A percentile compares a stretch with the other conserved stretches of the same genome.
Evolutionary conservation across 2,797 vertebrate genomes (phyloP).

Genomic region (Sorex maritimensis): DNA sequence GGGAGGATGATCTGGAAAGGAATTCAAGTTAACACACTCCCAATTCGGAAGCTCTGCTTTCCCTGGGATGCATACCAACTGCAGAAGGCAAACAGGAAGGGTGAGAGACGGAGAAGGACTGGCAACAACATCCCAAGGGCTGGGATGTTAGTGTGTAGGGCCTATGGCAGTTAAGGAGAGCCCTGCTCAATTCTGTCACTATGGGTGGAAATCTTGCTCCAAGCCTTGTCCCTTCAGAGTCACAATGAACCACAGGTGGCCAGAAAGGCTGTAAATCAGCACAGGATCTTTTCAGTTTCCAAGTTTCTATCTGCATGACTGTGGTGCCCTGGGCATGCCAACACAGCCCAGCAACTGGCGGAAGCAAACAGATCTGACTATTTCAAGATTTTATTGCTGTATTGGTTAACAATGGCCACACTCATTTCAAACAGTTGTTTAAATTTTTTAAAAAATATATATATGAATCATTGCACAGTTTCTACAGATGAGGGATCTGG

Average conservation of each 20-base stretch:
- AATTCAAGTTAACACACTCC: not conserved
- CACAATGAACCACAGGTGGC: not conserved
- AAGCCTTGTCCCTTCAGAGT: not conserved
- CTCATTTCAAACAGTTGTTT: conserved; percentile 16
- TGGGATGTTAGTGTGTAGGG: too few relatives aligned
- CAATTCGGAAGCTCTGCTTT: not conserved
- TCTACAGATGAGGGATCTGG: not conserved
- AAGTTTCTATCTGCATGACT: not conserved
- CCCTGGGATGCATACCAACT: not conserved
- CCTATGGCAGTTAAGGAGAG: too few relatives aligned
- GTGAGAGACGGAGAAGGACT: not conserved
- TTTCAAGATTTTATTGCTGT: conserved; percentile 25
- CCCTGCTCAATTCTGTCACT: not conserved
- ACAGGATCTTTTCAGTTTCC: not conserved
- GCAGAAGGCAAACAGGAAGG: not conserved
- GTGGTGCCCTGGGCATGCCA: not conserved
- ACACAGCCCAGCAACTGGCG: not conserved
- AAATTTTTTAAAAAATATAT: not conserved
- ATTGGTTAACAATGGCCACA: not conserved
- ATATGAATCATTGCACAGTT: not conserved
- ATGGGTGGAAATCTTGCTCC: not conserved
- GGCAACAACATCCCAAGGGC: not conserved
- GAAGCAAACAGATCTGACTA: not conserved
- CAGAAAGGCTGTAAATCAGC: not conserved
- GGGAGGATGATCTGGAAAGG: not conserved